A percentile compares a stretch with the other conserved stretches of the same genome.
phyloP scores from a whole-genome alignment of 2,797 vertebrate genomes.

The Premnoplex brunnescens region DNA sequence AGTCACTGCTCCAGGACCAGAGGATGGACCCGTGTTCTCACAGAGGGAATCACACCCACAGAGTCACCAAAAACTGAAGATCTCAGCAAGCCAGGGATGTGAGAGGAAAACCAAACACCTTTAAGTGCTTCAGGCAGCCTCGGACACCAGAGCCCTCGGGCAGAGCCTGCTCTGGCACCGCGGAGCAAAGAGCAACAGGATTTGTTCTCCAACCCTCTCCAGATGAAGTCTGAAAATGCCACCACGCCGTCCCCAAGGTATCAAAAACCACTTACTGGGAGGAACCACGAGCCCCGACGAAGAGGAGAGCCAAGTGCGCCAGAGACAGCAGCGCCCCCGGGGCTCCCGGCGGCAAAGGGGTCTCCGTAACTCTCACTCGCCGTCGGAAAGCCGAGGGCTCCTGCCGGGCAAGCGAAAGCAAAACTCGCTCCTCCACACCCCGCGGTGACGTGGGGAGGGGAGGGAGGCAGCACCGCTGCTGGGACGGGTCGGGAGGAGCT shows the following conservation, averaged over 20 bases:
- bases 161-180: neutral
- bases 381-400: neutral
- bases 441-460: neutral
- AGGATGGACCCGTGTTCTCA: fast-evolving
- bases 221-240: neutral
- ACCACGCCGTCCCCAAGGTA: neutral
- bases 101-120: neutral
- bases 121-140: fast-evolving
- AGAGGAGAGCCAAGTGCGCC: neutral
- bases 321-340: neutral
- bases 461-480: neutral
- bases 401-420: neutral
- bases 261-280: neutral
- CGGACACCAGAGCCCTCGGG: fast-evolving
- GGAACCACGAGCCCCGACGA: neutral
- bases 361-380: neutral
- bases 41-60: neutral
- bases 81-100: fast-evolving
- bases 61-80: neutral
- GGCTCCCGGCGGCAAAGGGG: neutral
- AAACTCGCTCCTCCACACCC: neutral
- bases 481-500: neutral
- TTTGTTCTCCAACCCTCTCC: fast-evolving
- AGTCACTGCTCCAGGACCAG: neutral
- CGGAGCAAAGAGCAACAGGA: neutral